Evolutionary conservation across 2,113 vertebrate species (phyloP).

Genomic region (Todiramphus saurophagus): DNA sequence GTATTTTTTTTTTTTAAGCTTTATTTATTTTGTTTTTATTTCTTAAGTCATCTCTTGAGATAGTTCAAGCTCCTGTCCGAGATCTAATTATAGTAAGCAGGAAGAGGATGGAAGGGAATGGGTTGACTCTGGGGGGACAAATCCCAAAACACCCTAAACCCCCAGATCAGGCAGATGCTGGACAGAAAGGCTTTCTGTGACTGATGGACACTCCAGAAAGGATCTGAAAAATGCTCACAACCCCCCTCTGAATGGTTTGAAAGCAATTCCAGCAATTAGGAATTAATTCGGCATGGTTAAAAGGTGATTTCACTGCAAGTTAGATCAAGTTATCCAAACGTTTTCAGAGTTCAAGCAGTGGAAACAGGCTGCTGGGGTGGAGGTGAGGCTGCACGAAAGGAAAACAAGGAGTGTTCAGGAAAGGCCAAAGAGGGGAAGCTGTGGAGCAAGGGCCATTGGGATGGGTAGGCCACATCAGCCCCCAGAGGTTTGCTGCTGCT

Average conservation of each 20-base stretch:
- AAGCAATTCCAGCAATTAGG: constrained; percentile 53
- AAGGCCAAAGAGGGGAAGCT: neutral
- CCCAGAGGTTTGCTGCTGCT: neutral
- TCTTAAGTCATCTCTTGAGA: constrained; percentile 64
- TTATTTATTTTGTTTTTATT: constrained; percentile 54
- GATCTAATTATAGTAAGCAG: constrained; percentile 80
- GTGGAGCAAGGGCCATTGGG: neutral
- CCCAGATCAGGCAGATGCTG: neutral
- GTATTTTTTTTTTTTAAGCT: neutral
- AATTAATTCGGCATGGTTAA: constrained; percentile 58
- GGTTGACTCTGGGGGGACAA: constrained; percentile 54
- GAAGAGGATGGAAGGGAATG: constrained; percentile 61
- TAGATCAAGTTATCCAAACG: constrained; percentile 36
- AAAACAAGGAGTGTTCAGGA: constrained; percentile 34
- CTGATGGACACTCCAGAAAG: neutral
- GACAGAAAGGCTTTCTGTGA: constrained; percentile 49
- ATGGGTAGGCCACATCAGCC: neutral
- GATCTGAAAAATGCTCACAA: neutral
- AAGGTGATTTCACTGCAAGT: constrained; percentile 47
- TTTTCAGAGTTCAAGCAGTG: constrained; percentile 22
- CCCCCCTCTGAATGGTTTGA: neutral
- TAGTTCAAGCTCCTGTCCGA: constrained; percentile 8
- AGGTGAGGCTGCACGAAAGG: constrained; percentile 44
- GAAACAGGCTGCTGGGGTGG: constrained; percentile 2
- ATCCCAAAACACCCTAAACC: neutral